Percentiles rank a stretch among this genome's conserved stretches.
Evolutionary conservation across 2,113 vertebrate genomes (phyloP).

Genomic region (Clinocottus analis): DNA sequence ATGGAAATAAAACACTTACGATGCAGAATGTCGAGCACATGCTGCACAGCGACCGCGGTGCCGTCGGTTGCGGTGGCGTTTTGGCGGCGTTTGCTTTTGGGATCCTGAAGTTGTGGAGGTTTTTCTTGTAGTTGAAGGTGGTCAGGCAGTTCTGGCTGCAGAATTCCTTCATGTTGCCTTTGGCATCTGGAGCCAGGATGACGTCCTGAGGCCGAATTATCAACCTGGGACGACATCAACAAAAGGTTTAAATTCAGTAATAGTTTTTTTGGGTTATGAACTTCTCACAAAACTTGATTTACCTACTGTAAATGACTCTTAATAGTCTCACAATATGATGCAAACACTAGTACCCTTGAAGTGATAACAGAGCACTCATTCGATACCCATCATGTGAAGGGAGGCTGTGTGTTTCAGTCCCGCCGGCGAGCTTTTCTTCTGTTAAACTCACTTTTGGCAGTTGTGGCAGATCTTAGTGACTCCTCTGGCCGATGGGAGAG

Average conservation of each 20-base stretch:
- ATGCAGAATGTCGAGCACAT: slow-evolving; percentile 91
- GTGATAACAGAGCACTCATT: neutral
- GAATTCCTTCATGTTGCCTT: slow-evolving; percentile 90
- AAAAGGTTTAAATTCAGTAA: neutral
- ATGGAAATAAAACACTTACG: slow-evolving; percentile 78
- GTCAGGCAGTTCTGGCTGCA: slow-evolving; percentile 93
- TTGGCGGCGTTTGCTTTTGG: slow-evolving; percentile 54
- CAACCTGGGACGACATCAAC: slow-evolving; percentile 79
- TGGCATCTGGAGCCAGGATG: slow-evolving; percentile 89
- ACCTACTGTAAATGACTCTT: neutral
- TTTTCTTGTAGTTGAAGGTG: slow-evolving; percentile 88
- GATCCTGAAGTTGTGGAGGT: slow-evolving; percentile 79
- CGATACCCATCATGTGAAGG: neutral
- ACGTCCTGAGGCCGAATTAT: slow-evolving; percentile 92
- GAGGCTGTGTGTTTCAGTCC: neutral
- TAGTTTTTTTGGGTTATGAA: neutral
- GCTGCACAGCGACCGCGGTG: slow-evolving; percentile 87
- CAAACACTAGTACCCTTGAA: neutral
- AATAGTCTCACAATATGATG: neutral
- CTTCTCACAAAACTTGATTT: neutral
- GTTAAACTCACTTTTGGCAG: slow-evolving; percentile 91
- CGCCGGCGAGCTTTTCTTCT: neutral
- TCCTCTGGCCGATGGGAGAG: slow-evolving; percentile 79
- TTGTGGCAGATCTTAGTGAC: slow-evolving; percentile 88
- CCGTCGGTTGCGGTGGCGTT: neutral